phyloP scores from a whole-genome alignment of 92 coral and sea anemone genomes.

The Umimayanthus kanabou region DNA sequence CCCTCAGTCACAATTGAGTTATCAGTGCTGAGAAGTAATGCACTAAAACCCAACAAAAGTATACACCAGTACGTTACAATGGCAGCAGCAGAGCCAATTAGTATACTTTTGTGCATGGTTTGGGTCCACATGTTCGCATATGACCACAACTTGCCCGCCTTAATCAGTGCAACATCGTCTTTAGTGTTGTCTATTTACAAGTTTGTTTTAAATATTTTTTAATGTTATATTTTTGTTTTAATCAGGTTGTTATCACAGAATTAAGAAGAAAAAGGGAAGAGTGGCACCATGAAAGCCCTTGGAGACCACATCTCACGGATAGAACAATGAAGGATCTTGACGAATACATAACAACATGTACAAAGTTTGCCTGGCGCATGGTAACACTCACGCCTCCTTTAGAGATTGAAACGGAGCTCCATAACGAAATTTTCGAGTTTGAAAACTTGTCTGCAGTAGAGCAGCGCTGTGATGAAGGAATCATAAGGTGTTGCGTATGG shows the following conservation, averaged over 20 bases:
- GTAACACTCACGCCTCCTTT: slow-evolving; percentile 47
- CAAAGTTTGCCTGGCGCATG: slow-evolving; percentile 45
- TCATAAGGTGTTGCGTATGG: slow-evolving; percentile 16
- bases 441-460: slow-evolving; percentile 29
- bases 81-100: no score
- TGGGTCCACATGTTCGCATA: no score
- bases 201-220: no score
- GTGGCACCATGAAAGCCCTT: background rate
- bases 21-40: no score
- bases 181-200: no score
- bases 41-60: no score
- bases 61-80: no score
- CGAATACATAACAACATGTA: slow-evolving; percentile 29
- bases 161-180: no score
- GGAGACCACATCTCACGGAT: background rate
- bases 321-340: background rate
- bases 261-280: background rate
- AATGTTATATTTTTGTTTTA: background rate
- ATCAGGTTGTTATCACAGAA: background rate
- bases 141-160: no score
- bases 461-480: slow-evolving; percentile 1
- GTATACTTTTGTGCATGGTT: no score
- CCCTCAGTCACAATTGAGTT: no score
- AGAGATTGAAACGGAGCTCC: background rate
- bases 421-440: background rate